Evolutionary conservation across 2,888 invertebrate genomes (phyloP).

Genomic region (Lepeophtheirus nordmannii): DNA sequence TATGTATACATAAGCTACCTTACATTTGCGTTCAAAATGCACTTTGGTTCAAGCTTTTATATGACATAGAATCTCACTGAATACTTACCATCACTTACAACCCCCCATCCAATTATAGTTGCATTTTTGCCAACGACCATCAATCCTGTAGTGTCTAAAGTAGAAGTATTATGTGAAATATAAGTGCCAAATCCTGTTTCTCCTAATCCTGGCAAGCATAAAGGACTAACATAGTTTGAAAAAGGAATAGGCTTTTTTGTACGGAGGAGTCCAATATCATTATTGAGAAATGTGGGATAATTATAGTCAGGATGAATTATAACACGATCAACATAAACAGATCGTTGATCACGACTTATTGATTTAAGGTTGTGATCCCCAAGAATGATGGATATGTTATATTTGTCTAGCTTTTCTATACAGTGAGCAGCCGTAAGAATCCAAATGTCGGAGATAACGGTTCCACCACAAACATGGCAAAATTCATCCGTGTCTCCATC

Average conservation of each 20-base stretch:
- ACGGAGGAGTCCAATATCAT: conserved; percentile 24
- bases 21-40: too few relatives aligned
- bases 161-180: background rate
- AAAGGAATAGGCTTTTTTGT: background rate
- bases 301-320: conserved; percentile 27
- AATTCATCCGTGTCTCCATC: conserved; percentile 23
- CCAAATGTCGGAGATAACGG: conserved; percentile 26
- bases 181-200: background rate
- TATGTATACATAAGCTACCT: too few relatives aligned
- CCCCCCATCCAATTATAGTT: conserved; percentile 13
- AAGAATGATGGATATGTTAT: conserved; percentile 25
- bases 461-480: conserved; percentile 27
- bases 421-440: conserved; percentile 28
- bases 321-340: conserved; percentile 25
- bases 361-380: conserved; percentile 27
- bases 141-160: conserved; percentile 5
- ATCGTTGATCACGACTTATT: conserved; percentile 26
- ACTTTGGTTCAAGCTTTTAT: too few relatives aligned
- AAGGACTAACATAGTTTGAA: background rate
- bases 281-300: conserved; percentile 26
- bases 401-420: conserved; percentile 23
- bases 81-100: conserved; percentile 10
- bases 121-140: conserved; percentile 14
- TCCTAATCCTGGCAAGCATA: background rate
- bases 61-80: background rate